phyloP scores from a whole-genome alignment of 2,797 vertebrate genomes.

The Onychomys leucogaster region DNA sequence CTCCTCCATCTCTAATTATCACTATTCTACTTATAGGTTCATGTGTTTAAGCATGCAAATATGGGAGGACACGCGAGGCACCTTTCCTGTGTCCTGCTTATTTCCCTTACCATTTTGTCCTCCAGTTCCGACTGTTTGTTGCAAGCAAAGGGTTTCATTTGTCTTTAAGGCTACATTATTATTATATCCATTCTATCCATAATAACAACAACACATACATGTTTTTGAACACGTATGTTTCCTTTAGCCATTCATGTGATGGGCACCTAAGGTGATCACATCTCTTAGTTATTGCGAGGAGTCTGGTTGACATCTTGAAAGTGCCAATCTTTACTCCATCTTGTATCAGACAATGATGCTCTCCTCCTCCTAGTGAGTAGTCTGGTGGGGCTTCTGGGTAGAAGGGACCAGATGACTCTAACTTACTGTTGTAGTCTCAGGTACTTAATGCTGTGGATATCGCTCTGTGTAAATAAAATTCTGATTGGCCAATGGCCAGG shows the following conservation, averaged over 20 bases:
- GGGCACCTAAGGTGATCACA: not conserved
- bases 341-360: not conserved
- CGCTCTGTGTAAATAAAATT: too few species aligned
- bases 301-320: not conserved
- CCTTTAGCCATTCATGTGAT: not conserved
- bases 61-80: too few species aligned
- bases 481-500: too few species aligned
- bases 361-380: not conserved
- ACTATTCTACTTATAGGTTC: not conserved
- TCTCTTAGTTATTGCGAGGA: not conserved
- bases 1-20: not conserved
- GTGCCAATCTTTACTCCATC: not conserved
- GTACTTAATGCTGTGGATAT: constrained; percentile 18
- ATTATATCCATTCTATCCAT: not conserved
- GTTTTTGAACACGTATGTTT: not conserved
- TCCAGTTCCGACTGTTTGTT: not conserved
- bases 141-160: not conserved
- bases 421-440: not conserved
- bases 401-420: not conserved
- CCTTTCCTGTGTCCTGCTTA: not conserved
- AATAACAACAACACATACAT: not conserved
- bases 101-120: not conserved
- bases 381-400: not conserved
- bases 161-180: not conserved
- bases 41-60: not conserved